Evolutionary conservation across 2,888 invertebrate genomes (phyloP), one percentile per base, ranked within the genome.

Genomic region (Lasioglossum leucozonium): DNA sequence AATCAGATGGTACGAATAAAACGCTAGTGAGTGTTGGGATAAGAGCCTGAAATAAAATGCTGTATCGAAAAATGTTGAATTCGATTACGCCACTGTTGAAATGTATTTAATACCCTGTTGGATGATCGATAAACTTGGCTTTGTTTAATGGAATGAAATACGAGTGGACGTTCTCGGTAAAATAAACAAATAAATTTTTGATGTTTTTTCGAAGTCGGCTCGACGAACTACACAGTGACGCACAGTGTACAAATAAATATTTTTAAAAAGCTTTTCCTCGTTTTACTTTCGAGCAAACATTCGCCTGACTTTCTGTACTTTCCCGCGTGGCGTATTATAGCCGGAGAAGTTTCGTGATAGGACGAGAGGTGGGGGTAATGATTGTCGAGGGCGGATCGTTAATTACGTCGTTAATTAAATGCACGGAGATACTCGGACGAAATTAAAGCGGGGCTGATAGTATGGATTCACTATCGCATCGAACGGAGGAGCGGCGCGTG

Each of bases 381-480:
- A 16, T 71, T 72, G 37, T 16, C 55, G 55, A 47, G 67, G 67
- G 72, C 34, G 74, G 78, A 40, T 55, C 83, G 83, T 83, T 85
- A 78, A 83, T 83, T 78, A 79, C 79, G 58, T 76, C 55, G 83
- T 83, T 85, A 83, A 83, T 83, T 85, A 84, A 82, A 47, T 34
- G 55, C 34, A 34, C 77, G 42, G 30, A 44, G 42, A 71, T 74
- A 42, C 30, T 65, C 26, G 51, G 69, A 13, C 26, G 58, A 58
- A 76, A 79, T 79, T 67, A 76, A 79, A 73, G 75, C 65, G 67
- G 2, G 62, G 10, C 34, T 58, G 58, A 76, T 80, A 73, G 79
- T 65, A 40, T 26, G 62, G 47, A 77, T 76, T 73, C 73, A 4
- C 58, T 37, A 40, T 77, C 65, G 84, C 51, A 51, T 58, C 65